These are phyloP conservation scores for Euborellia annulipes DNA, from an alignment of 1,140 invertebrate genomes.

Conservation along the genomic window DNA sequence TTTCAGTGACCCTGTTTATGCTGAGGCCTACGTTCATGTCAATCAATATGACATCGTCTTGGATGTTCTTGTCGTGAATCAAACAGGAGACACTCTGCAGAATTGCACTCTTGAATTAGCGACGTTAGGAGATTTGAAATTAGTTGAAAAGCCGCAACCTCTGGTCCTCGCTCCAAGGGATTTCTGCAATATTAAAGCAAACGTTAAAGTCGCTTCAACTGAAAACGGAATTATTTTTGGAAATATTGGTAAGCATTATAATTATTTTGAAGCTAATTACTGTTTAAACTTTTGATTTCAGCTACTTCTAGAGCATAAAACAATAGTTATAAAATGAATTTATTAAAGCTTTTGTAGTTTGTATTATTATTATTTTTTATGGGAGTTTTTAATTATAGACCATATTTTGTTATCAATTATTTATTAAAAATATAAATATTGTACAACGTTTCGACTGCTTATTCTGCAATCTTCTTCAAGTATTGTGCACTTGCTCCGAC, in stretches of 20 bases:
- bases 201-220: conserved; percentile 88
- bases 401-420: too few species aligned
- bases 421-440: too few species aligned
- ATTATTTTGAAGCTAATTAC: not conserved
- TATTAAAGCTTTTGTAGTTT: too few species aligned
- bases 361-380: too few species aligned
- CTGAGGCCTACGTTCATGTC: conserved; percentile 97
- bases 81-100: conserved; percentile 93
- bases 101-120: conserved; percentile 96
- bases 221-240: conserved; percentile 99
- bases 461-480: too few species aligned
- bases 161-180: conserved; percentile 91
- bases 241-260: conserved; percentile 64
- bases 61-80: conserved; percentile 96
- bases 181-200: conserved; percentile 96
- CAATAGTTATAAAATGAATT: not conserved
- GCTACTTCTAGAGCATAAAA: not conserved
- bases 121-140: conserved; percentile 91
- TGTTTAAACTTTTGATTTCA: conserved; percentile 4
- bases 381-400: too few species aligned
- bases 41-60: conserved; percentile 98
- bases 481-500: too few species aligned
- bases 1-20: conserved; percentile 97
- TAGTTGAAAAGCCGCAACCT: conserved; percentile 93
- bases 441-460: too few species aligned